phyloP scores from a whole-genome alignment of 1,140 invertebrate genomes.

The Papilio xuthus region DNA sequence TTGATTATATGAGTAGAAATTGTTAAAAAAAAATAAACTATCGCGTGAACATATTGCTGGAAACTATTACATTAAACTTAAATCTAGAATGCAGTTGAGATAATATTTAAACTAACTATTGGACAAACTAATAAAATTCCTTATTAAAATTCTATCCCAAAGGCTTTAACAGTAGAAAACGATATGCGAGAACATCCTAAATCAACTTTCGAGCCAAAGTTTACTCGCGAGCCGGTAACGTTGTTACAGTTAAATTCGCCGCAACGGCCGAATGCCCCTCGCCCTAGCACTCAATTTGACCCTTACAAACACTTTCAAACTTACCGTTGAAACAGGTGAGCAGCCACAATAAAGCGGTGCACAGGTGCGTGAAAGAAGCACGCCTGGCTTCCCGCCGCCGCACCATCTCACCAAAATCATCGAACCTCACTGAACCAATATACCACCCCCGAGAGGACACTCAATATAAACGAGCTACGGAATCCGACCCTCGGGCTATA shows the following conservation, averaged over 20 bases:
- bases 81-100: neutral
- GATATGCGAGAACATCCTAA: neutral
- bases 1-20: too few species aligned
- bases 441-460: constrained; percentile 56
- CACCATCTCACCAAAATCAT: constrained; percentile 72
- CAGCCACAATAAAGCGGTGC: constrained; percentile 64
- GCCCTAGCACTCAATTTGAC: constrained; percentile 53
- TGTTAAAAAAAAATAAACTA: too few species aligned
- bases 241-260: constrained; percentile 53
- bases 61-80: neutral
- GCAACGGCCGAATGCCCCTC: constrained; percentile 52
- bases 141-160: neutral
- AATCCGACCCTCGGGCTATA: constrained; percentile 50
- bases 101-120: neutral
- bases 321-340: constrained; percentile 72
- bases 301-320: constrained; percentile 53
- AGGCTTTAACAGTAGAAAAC: neutral
- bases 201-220: constrained; percentile 7
- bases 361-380: constrained; percentile 59
- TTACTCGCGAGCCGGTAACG: neutral
- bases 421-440: constrained; percentile 66
- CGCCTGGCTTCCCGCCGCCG: constrained; percentile 60
- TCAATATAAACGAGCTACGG: constrained; percentile 53
- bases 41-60: too few species aligned
- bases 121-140: neutral